Percentiles rank a stretch among this genome's conserved stretches.
phyloP scores from a whole-genome alignment of 2,113 vertebrate genomes.

The Cavia aperea region DNA sequence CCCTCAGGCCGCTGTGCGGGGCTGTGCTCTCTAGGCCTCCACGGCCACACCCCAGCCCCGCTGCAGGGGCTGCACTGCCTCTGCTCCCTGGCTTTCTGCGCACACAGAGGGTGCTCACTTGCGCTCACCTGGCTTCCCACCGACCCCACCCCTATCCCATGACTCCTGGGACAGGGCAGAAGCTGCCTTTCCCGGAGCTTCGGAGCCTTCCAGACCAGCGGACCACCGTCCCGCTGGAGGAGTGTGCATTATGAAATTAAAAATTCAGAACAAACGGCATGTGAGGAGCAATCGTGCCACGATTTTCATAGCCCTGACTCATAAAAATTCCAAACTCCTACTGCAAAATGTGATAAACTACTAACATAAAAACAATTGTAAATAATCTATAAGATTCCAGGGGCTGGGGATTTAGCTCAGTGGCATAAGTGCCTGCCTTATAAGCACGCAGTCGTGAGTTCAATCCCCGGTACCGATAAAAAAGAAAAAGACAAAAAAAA shows the following conservation, averaged over 20 bases:
- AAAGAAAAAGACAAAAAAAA: no score
- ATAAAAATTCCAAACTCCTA: neutral
- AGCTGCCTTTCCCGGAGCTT: no score
- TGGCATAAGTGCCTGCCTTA: no score
- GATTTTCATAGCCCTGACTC: neutral
- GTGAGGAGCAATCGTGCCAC: neutral
- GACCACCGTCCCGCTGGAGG: no score
- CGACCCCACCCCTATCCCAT: neutral
- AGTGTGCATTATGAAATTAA: neutral
- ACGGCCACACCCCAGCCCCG: neutral
- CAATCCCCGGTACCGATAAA: no score
- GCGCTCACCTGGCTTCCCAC: neutral
- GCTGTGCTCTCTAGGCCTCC: neutral
- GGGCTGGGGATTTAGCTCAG: no score
- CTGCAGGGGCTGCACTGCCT: neutral
- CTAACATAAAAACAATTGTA: constrained; percentile 8
- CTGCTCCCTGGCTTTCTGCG: neutral
- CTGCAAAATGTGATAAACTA: neutral
- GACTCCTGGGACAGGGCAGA: no score
- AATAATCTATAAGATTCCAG: neutral
- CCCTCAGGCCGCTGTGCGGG: neutral
- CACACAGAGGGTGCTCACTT: neutral
- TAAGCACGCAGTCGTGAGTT: no score
- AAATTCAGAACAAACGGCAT: neutral
- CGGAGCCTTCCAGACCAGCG: no score